These are phyloP conservation scores for Naja naja DNA, from an alignment of 2,113 vertebrate genomes.

Conservation along the genomic window DNA sequence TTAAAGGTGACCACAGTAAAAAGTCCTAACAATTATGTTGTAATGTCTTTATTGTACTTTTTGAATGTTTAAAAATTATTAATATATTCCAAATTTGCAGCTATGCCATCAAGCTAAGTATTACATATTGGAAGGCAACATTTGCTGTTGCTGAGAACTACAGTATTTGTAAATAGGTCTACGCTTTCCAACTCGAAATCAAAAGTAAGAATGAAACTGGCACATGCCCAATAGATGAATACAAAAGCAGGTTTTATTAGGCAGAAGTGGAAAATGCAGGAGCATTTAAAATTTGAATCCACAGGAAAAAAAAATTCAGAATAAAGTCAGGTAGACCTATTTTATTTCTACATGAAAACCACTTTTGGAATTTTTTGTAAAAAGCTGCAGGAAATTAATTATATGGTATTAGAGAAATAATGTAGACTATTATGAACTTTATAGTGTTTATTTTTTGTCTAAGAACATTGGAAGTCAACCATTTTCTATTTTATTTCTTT, in stretches of 20 bases:
- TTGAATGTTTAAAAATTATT: conserved; percentile 1
- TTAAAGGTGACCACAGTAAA: conserved; percentile 24
- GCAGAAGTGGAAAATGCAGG: neutral
- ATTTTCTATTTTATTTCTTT: neutral
- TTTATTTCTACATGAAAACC: neutral
- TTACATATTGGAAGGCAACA: neutral
- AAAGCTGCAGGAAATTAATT: neutral
- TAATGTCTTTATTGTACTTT: conserved; percentile 39
- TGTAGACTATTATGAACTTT: neutral
- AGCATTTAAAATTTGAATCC: neutral
- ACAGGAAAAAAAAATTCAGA: neutral
- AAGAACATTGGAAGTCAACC: neutral
- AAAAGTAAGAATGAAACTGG: neutral
- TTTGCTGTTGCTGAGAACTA: neutral
- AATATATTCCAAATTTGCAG: neutral
- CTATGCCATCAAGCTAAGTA: neutral
- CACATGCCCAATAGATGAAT: neutral
- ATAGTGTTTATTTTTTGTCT: neutral
- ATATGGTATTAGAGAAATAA: neutral
- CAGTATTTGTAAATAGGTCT: neutral
- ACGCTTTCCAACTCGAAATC: neutral
- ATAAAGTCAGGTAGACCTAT: neutral
- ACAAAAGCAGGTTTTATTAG: neutral
- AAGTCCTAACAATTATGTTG: conserved; percentile 33
- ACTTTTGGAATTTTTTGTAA: neutral